Base-by-base conservation (phyloP, 1,140 invertebrate species). In the Nautilus pompilius region DNA sequence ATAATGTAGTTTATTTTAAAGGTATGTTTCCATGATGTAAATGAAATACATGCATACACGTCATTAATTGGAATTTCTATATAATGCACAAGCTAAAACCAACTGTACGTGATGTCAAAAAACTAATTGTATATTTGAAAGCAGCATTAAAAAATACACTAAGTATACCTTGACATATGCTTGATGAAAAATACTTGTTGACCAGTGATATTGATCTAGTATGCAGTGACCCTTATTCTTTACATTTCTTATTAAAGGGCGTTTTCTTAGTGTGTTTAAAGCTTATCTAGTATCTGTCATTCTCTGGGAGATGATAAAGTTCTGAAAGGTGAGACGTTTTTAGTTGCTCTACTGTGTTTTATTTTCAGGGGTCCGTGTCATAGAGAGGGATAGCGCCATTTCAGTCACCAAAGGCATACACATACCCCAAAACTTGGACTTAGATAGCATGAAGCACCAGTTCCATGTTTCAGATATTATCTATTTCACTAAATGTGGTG, bases 401-500 rank as follows among this genome's bases (percentile, higher is more conserved):
- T 71, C 74, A 26, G 69, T 68, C 10, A 51, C 60, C 0, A 63
- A 72, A 49, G 72, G 72, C 1, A 65, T 80, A 8, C 69, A 66
- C 26, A 70, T 72, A 17, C 69, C 69, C 36, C 67, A 63, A 22
- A 57, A 51, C 6, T 45, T 61, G 20, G 55, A 51, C 17, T 26
- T 72, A 49, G 69, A 66, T 22, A 26, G 53, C 17, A 64, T 76
- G 32, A 67, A 77, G 34, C 72, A 71, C 45, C 73, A 73, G 41
- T 82, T 81, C 67, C 68, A 78, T 55, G 67, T 82, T 3, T 71
- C 79, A 30, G 80, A 82, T 66, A 64, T 72, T 3, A 78, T 80
- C 69, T 75, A 82, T 58, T 82, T 81, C 61, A 64, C 71, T 30
- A 82, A 80, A 70, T 77, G 73, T 74, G 80, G 79, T 41, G 72